A percentile compares a stretch with the other conserved stretches of the same genome.
These are phyloP conservation scores for Bufo bufo DNA, from an alignment of 2,113 vertebrate species.

Conservation along the genomic window DNA sequence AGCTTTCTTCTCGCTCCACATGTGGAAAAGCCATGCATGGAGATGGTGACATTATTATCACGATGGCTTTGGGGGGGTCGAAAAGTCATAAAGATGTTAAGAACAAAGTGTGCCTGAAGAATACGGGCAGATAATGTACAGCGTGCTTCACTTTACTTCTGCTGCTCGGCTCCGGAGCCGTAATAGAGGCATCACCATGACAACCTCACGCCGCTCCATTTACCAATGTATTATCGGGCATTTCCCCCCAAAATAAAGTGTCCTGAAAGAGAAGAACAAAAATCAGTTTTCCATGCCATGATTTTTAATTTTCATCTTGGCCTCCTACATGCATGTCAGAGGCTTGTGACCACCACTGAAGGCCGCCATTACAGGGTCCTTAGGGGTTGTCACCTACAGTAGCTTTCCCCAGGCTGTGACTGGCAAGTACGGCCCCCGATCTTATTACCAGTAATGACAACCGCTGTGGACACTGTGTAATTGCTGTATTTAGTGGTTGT, in stretches of 20 bases:
- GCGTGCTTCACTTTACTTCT: conserved; percentile 29
- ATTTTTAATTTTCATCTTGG: neutral
- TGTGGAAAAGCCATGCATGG: conserved; percentile 69
- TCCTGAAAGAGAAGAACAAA: neutral
- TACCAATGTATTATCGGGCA: neutral
- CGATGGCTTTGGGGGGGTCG: neutral
- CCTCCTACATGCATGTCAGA: neutral
- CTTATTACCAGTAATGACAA: neutral
- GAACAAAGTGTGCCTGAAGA: conserved; percentile 20
- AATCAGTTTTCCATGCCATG: neutral
- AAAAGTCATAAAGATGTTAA: conserved; percentile 23
- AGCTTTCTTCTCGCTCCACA: conserved; percentile 68
- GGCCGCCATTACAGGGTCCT: neutral
- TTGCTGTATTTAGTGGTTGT: neutral
- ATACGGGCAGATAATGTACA: conserved; percentile 14
- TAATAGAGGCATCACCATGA: conserved; percentile 18
- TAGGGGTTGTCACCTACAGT: neutral
- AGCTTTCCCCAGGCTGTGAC: neutral
- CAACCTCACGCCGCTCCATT: neutral
- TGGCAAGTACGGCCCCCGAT: neutral
- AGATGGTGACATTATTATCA: conserved; percentile 10
- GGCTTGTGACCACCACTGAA: neutral
- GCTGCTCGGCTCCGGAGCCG: neutral
- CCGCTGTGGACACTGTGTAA: neutral
- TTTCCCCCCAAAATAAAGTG: neutral